phyloP scores from a whole-genome alignment of 2,797 vertebrate species.

The Centroberyx gerrardi region DNA sequence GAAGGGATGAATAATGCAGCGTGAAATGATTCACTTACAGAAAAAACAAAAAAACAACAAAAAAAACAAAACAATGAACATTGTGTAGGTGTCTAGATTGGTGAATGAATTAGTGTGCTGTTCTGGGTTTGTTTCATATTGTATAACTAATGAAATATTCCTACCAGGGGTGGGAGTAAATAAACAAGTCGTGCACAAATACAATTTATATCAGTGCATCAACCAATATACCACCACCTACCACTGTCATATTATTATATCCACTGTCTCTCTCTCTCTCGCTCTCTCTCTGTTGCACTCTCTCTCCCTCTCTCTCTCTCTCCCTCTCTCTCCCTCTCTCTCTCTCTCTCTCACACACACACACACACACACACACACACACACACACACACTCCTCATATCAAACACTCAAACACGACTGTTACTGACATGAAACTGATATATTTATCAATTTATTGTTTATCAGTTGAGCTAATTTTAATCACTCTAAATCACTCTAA shows the following conservation, averaged over 20 bases:
- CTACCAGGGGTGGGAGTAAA: neutral
- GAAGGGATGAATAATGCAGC: slow-evolving; percentile 58
- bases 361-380: too few species aligned
- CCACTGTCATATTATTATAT: neutral
- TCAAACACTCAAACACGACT: too few species aligned
- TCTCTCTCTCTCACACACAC: too few species aligned
- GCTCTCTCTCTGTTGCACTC: too few species aligned
- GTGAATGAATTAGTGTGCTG: slow-evolving; percentile 29
- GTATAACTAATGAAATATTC: slow-evolving; percentile 9
- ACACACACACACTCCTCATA: too few species aligned
- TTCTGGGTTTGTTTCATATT: slow-evolving; percentile 4
- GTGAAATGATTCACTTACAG: slow-evolving; percentile 59
- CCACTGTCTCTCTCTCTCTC: too few species aligned
- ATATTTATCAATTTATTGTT: too few species aligned
- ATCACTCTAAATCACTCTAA: too few species aligned
- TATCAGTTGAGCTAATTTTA: too few species aligned
- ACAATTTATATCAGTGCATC: neutral
- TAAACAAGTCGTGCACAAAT: neutral
- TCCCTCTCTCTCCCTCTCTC: too few species aligned
- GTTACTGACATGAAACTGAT: too few species aligned
- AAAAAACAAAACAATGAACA: slow-evolving; percentile 45
- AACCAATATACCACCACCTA: neutral
- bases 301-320: too few species aligned
- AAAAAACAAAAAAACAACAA: slow-evolving; percentile 49
- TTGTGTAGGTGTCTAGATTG: slow-evolving; percentile 46